phyloP scores from a whole-genome alignment of 2,113 vertebrate species.

The Dinomys branickii region DNA sequence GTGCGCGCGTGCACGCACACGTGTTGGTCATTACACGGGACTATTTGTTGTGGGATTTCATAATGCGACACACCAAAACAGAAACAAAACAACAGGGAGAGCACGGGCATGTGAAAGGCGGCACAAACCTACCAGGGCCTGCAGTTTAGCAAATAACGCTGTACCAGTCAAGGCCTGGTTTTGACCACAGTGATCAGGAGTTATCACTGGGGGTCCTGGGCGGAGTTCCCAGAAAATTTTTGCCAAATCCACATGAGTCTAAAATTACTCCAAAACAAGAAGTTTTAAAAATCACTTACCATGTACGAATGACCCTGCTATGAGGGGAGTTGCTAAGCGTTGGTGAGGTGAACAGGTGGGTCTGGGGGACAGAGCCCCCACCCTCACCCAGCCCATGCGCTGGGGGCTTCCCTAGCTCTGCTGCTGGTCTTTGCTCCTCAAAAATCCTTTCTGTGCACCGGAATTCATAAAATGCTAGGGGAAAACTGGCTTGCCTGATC shows the following conservation, averaged over 20 bases:
- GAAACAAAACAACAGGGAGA: not conserved
- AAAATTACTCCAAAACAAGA: not conserved
- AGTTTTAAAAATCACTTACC: not conserved
- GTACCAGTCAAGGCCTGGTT: not conserved
- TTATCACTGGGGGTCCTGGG: not conserved
- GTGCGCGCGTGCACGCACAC: too few species aligned
- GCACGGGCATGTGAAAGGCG: rapidly evolving
- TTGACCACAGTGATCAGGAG: not conserved
- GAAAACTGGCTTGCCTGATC: not conserved
- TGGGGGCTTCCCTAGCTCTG: not conserved
- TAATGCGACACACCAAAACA: too few species aligned
- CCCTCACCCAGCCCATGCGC: not conserved
- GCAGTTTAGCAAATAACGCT: not conserved
- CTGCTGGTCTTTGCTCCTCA: not conserved
- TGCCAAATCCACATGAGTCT: not conserved
- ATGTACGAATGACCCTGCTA: not conserved
- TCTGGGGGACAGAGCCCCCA: too few species aligned
- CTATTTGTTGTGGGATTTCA: not conserved
- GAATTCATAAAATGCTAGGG: not conserved
- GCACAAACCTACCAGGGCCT: not conserved
- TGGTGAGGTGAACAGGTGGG: not conserved
- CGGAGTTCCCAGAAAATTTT: not conserved
- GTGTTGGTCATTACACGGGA: not conserved
- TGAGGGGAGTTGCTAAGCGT: not conserved
- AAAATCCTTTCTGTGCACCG: not conserved